phyloP scores from a whole-genome alignment of 1,140 invertebrate genomes.

The Panagrolaimus sp. region DNA sequence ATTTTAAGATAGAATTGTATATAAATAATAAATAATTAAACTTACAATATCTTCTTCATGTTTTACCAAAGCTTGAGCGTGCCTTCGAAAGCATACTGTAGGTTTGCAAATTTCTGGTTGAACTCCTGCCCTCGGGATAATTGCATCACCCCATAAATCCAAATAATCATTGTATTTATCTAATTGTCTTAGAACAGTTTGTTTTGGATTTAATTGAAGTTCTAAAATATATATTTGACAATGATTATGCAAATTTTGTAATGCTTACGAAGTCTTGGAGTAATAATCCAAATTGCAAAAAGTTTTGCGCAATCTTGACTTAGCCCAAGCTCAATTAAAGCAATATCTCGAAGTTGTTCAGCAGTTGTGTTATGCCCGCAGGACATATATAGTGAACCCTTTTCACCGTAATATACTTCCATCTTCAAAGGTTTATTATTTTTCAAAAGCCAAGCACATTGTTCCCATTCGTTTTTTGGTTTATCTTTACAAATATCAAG shows the following conservation, averaged over 20 bases:
- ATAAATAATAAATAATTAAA: background rate
- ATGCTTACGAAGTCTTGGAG: slow-evolving; percentile 44
- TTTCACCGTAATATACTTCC: slow-evolving; percentile 28
- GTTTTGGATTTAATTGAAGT: slow-evolving; percentile 52
- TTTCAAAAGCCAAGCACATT: slow-evolving; percentile 34
- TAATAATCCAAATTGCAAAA: slow-evolving; percentile 51
- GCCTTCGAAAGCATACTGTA: background rate
- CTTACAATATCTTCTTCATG: slow-evolving; percentile 5
- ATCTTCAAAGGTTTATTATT: slow-evolving; percentile 5
- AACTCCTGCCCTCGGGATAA: background rate
- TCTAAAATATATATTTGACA: slow-evolving; percentile 28
- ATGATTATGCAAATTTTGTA: background rate
- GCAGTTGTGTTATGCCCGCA: slow-evolving; percentile 45
- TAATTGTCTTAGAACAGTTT: slow-evolving; percentile 45
- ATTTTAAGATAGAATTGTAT: background rate
- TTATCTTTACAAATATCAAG: slow-evolving; percentile 50
- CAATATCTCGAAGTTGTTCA: slow-evolving; percentile 42
- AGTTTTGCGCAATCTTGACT: slow-evolving; percentile 29
- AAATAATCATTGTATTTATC: slow-evolving; percentile 50
- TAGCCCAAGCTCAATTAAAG: slow-evolving; percentile 38
- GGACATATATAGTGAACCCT: slow-evolving; percentile 45
- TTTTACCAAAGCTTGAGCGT: background rate
- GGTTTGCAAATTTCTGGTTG: background rate
- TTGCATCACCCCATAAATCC: slow-evolving; percentile 40
- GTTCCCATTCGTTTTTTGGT: slow-evolving; percentile 50